These are phyloP conservation scores for Rallus limicola DNA, from an alignment of 2,113 vertebrate genomes.

Conservation along the genomic window DNA sequence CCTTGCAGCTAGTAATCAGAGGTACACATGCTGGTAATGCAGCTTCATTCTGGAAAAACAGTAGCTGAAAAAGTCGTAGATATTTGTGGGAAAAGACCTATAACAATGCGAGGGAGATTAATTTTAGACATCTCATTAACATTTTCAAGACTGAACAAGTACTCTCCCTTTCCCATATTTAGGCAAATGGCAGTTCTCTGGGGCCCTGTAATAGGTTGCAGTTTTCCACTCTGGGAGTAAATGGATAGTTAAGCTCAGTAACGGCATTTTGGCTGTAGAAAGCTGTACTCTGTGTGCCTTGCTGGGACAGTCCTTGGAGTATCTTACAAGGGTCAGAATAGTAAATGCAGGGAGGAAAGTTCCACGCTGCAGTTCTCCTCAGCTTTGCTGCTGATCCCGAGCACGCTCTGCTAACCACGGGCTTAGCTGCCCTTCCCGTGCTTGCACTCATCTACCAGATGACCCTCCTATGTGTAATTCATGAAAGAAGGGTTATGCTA, in stretches of 20 bases:
- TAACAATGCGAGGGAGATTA: background rate
- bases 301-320: background rate
- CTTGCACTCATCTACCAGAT: background rate
- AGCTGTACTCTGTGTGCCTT: background rate
- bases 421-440: background rate
- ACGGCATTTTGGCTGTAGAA: background rate
- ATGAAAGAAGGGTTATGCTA: background rate
- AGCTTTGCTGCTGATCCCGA: background rate
- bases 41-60: background rate
- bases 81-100: background rate
- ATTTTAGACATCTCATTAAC: background rate
- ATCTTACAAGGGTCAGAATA: background rate
- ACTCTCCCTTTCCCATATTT: background rate
- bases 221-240: background rate
- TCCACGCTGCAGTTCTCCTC: background rate
- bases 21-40: fast-evolving
- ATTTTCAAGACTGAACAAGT: background rate
- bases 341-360: background rate
- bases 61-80: background rate
- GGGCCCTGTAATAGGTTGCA: background rate
- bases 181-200: background rate
- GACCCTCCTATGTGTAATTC: background rate
- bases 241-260: background rate
- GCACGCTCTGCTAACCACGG: no score
- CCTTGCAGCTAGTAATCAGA: background rate